Conservation (phyloP, 2,797 vertebrate species). For the Buphagus erythrorhynchus region DNA sequence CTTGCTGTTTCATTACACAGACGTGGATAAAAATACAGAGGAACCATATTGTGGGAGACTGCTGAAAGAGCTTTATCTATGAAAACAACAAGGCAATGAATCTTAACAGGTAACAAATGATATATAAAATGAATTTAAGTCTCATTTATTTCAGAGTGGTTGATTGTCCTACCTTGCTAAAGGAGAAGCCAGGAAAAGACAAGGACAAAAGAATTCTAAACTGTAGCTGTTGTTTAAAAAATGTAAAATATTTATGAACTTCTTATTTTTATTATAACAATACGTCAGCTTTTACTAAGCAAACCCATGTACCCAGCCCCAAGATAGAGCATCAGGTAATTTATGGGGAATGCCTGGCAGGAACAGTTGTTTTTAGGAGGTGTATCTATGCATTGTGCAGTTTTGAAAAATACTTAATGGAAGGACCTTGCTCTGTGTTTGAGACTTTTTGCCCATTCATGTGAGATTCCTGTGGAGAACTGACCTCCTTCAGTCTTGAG, state of each 20-base stretch:
- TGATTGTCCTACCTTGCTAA: background rate
- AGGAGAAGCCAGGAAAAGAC: background rate
- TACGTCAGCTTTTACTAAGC: background rate
- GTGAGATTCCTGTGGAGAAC: background rate
- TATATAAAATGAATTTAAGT: background rate
- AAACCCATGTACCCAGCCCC: background rate
- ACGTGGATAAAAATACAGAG: accelerated
- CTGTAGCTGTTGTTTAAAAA: background rate
- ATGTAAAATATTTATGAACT: background rate
- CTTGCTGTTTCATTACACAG: background rate
- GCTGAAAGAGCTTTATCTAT: background rate
- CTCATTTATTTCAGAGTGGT: background rate
- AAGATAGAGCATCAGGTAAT: background rate
- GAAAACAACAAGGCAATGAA: background rate
- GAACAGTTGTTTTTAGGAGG: background rate
- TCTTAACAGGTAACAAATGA: background rate
- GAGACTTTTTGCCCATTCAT: accelerated
- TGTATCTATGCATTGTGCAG: accelerated
- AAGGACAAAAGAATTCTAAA: background rate
- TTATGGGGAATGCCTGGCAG: background rate
- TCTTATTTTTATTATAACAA: background rate
- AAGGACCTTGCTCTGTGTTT: background rate
- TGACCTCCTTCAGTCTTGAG: background rate
- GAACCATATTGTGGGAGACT: background rate
- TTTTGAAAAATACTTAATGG: background rate